Percentiles rank a stretch among this genome's conserved stretches.
phyloP scores from a whole-genome alignment of 2,113 vertebrate genomes.

The Rhegmatorhina hoffmannsi region DNA sequence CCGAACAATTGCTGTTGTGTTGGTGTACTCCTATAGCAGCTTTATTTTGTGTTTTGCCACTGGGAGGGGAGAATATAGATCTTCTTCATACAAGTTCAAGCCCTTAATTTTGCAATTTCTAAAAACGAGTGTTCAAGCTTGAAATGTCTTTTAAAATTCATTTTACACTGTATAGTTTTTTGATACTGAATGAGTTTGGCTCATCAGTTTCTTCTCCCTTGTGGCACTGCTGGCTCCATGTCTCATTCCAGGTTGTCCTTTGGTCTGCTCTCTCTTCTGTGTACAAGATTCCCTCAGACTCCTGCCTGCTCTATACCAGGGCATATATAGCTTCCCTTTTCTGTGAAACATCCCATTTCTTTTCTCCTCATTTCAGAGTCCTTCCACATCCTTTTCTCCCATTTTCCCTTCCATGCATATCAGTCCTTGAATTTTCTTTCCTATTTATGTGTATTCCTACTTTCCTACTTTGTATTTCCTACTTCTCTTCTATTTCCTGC shows the following conservation, averaged over 20 bases:
- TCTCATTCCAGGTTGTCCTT: background rate
- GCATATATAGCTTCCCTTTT: background rate
- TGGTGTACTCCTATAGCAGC: fast-evolving
- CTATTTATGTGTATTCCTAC: background rate
- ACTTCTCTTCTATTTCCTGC: background rate
- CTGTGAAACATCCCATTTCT: background rate
- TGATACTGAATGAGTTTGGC: background rate
- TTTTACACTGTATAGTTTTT: background rate
- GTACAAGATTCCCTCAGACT: background rate
- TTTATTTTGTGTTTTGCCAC: background rate
- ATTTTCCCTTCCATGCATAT: background rate
- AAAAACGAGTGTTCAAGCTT: background rate
- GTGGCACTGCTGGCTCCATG: background rate
- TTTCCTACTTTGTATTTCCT: background rate
- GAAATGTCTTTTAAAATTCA: background rate
- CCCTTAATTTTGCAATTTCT: background rate
- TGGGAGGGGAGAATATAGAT: background rate
- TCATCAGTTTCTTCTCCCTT: background rate
- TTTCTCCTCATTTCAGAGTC: background rate
- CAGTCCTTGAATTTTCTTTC: background rate
- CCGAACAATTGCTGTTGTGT: background rate
- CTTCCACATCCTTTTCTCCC: background rate
- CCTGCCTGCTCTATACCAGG: background rate
- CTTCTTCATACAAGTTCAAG: background rate
- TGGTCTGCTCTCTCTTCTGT: background rate